Evolutionary conservation across 2,888 invertebrate genomes (phyloP), one percentile per base, ranked within the genome.

Genomic region (Thyatira batis): DNA sequence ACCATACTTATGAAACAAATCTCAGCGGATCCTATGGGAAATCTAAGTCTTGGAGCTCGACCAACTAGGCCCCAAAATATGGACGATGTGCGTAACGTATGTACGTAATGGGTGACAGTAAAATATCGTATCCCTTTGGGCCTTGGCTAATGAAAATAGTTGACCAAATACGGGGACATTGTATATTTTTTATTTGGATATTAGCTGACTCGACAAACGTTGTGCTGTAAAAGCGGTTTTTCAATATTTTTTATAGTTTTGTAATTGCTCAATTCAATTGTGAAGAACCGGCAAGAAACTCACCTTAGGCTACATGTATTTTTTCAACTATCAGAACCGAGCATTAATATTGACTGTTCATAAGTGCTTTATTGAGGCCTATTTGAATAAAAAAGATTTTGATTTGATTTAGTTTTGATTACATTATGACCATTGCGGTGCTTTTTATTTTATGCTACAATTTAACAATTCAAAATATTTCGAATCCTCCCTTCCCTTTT

Each of bases 21-120:
- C 58, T 45, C 43, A 65, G 67, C 54, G 51, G 33, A 57, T 55
- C 69, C 60, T 61, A 44, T 27, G 69, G 69, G 67, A 69, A 69
- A 67, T 69, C 59, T 60, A 65, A 62, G 61, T 65, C 65, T 57
- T 57, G 58, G 10, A 43, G 49, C 49, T 33, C 13, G 54, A 55
- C 55, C 57, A 48, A 44, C 50, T 44, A 28, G 23, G 49, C 25
- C 53, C 46, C 46, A 39, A 60, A 67, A 54, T 61, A 58, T 54
- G 55, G 55, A 20, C 48, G 44, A 58, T 51, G 55, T 55, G 58
- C 51, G 62, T 39, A 64, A 55, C 50, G 39, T 39, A 20, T 21
- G 39, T 50, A 39, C 11, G 17, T 49, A 33, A 27, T 17, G 20
- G 28, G 44, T 46, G 46, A 27, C 46, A 46, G 46, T 46, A 46